Evolutionary conservation across 2,888 invertebrate genomes (phyloP), one percentile per base, ranked within the genome.

Genomic region (Trachelus stipa): DNA sequence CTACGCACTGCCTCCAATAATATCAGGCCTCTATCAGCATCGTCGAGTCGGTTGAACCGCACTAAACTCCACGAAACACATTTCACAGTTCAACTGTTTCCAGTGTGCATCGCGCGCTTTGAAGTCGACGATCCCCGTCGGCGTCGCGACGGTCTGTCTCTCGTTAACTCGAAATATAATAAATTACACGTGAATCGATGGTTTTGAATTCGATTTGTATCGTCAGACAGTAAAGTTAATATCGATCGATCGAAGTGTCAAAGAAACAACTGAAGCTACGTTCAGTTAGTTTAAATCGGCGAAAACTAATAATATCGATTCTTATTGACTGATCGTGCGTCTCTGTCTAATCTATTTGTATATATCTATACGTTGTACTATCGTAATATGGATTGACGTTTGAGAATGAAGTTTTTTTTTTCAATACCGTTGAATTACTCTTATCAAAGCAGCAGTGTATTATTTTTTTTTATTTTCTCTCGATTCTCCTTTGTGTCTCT

Each of bases 1-100:
- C 76, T 77, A 76, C 77, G 78, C 76, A 79, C 76, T 71, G 73
- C 69, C 23, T 33, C 71, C 71, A 71, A 4, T 71, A 33, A 71
- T 71, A 71, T 71, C 71, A 34, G 71, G 71, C 71, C 33, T 31
- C 77, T 76, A 77, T 73, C 37, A 73, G 69, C 69, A 69, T 68
- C 37, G 37, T 34, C 37, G 68, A 74, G 71, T 68, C 73, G 37
- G 40, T 74, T 74, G 69, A 37, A 73, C 74, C 35, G 73, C 74
- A 74, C 69, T 76, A 74, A 71, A 71, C 71, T 31, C 56, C 31
- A 71, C 71, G 71, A 71, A 71, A 71, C 31, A 71, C 71, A 71
- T 71, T 71, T 71, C 71, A 56, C 34, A 71, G 71, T 71, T n/a
- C 31, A 23, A 31, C 33, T 31, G 12, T 34, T 34, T 6, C 12